Evolutionary conservation across 2,113 vertebrate genomes (phyloP).

Genomic region (Zonotrichia leucophrys): DNA sequence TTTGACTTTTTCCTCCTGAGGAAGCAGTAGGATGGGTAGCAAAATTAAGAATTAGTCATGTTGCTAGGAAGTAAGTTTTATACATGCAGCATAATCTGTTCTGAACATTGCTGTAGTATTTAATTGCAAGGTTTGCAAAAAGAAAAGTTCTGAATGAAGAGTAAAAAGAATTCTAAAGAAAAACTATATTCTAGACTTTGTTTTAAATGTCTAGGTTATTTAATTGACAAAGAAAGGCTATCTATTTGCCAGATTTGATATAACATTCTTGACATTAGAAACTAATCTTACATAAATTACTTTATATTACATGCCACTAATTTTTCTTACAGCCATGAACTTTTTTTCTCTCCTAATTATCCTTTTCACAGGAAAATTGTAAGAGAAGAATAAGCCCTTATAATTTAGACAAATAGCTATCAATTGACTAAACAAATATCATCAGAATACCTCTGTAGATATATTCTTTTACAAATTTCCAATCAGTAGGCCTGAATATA

Average conservation of each 20-base stretch:
- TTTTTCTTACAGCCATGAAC: neutral
- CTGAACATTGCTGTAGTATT: neutral
- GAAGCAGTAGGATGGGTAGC: neutral
- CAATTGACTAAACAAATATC: neutral
- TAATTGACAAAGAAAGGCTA: neutral
- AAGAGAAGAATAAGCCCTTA: neutral
- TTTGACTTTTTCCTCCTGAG: conserved; percentile 13
- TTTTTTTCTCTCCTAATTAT: neutral
- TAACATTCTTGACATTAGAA: neutral
- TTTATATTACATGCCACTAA: neutral
- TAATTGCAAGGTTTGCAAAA: neutral
- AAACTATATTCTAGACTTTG: neutral
- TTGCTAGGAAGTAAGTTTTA: conserved; percentile 15
- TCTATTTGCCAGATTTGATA: neutral
- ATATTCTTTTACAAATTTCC: neutral
- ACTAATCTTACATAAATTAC: neutral
- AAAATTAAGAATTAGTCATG: conserved; percentile 46
- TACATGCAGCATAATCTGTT: neutral
- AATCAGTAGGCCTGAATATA: neutral
- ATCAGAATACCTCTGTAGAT: neutral
- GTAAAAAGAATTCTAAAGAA: neutral
- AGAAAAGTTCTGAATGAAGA: neutral
- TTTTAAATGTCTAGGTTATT: neutral
- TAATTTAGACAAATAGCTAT: neutral
- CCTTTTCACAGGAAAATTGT: neutral